phyloP scores from a whole-genome alignment of 2,888 invertebrate genomes.

The Xestoiulus laeticollis region DNA sequence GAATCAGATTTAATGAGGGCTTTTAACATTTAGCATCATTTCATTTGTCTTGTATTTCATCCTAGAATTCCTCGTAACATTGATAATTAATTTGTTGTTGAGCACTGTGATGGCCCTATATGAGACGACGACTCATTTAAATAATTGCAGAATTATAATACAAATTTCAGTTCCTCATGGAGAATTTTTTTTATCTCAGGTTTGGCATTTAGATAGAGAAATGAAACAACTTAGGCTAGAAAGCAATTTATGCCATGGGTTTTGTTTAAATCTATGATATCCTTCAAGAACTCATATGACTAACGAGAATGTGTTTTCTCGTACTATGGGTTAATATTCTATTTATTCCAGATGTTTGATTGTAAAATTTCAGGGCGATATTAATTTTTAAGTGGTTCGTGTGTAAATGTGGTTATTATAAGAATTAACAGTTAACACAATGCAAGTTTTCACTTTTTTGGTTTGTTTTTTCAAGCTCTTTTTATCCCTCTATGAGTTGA shows the following conservation, averaged over 20 bases:
- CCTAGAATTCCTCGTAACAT: background rate
- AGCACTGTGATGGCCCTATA: background rate
- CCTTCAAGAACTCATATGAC: background rate
- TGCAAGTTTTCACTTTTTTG: constrained; percentile 13
- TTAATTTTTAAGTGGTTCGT: background rate
- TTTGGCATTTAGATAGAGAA: background rate
- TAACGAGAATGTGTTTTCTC: background rate
- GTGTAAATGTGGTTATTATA: constrained; percentile 22
- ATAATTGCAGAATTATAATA: background rate
- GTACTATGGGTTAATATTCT: background rate
- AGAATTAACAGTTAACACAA: background rate
- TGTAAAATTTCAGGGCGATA: background rate
- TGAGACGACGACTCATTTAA: background rate
- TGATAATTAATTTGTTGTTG: background rate
- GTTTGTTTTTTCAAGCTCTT: background rate
- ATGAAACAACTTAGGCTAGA: background rate
- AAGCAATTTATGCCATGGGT: background rate
- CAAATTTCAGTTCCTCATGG: background rate
- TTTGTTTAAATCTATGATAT: background rate
- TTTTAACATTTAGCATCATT: background rate
- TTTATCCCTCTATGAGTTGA: background rate
- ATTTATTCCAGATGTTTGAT: background rate
- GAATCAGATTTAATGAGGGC: background rate
- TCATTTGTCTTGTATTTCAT: background rate
- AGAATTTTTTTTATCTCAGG: background rate